Evolutionary conservation across 2,888 invertebrate species (phyloP).

Genomic region (Kryphioiulus occultus): DNA sequence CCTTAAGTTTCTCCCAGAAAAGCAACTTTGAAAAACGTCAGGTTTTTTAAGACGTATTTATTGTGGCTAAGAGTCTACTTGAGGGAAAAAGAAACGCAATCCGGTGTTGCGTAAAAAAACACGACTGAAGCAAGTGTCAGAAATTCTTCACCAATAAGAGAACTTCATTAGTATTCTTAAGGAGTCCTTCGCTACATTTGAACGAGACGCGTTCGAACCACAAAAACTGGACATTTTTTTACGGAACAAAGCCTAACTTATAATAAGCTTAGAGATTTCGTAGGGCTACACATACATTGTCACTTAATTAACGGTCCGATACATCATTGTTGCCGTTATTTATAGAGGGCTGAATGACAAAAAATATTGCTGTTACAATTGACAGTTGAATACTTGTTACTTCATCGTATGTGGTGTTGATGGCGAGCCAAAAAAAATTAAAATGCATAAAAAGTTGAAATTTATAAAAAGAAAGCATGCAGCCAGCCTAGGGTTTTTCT

Average conservation of each 20-base stretch:
- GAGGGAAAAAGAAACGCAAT: constrained; percentile 19
- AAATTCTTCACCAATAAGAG: constrained; percentile 24
- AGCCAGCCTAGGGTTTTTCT: no score
- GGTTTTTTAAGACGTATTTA: constrained; percentile 38
- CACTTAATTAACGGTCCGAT: constrained; percentile 15
- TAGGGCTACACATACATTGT: constrained; percentile 22
- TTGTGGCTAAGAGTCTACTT: constrained; percentile 33
- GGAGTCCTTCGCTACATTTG: constrained; percentile 10
- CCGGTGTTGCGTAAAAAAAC: background rate
- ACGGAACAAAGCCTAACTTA: constrained; percentile 5
- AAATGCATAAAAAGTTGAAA: background rate
- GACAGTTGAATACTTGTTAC: constrained; percentile 11
- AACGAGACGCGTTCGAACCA: background rate
- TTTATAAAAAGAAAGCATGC: background rate
- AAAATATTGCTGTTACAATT: constrained; percentile 14
- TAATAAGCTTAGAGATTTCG: constrained; percentile 35
- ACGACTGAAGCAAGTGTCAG: constrained; percentile 28
- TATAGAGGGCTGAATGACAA: background rate
- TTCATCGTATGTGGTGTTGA: constrained; percentile 13
- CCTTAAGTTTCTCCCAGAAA: background rate
- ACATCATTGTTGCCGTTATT: constrained; percentile 32
- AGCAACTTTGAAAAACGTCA: constrained; percentile 29
- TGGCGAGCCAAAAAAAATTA: background rate
- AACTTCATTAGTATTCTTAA: constrained; percentile 17
- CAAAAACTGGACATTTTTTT: constrained; percentile 21